Evolutionary conservation across 2,888 invertebrate species (phyloP).

Genomic region (Agrenia bidenticulata): DNA sequence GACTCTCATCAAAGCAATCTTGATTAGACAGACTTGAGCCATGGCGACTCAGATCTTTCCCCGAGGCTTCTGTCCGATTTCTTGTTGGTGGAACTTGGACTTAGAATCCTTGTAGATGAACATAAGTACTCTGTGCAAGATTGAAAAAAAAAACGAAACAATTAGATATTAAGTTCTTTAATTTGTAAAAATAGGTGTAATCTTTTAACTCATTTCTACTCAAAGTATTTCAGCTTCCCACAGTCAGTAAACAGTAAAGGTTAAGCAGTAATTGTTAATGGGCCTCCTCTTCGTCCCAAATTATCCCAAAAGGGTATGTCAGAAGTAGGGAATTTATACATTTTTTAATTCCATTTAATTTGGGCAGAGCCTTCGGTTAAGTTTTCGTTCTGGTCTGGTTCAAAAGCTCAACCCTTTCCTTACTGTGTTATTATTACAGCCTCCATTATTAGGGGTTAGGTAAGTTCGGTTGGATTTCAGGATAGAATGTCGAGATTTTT

Average conservation of each 20-base stretch:
- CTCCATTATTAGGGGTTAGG: neutral
- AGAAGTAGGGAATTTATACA: conserved; percentile 16
- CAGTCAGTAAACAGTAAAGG: conserved; percentile 2
- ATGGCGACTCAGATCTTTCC: conserved; percentile 13
- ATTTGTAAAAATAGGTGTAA: conserved; percentile 23
- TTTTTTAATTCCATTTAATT: conserved; percentile 27
- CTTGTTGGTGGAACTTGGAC: neutral
- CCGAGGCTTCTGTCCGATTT: conserved; percentile 4
- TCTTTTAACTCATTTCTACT: no score
- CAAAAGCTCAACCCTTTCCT: neutral
- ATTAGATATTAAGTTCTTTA: conserved; percentile 20
- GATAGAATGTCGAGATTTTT: neutral
- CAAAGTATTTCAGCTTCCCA: neutral
- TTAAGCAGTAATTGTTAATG: conserved; percentile 1
- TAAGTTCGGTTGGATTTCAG: neutral
- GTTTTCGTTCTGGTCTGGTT: neutral
- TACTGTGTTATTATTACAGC: neutral
- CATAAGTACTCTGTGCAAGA: no score
- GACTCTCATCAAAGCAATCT: conserved; percentile 9
- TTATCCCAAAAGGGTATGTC: conserved; percentile 20
- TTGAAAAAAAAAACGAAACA: conserved; percentile 5
- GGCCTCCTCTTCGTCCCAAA: conserved; percentile 4
- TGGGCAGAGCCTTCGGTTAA: conserved; percentile 7
- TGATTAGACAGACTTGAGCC: conserved; percentile 6
- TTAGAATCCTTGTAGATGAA: neutral